Conservation (phyloP, 2,797 vertebrate genomes). For the Cuculus canorus region DNA sequence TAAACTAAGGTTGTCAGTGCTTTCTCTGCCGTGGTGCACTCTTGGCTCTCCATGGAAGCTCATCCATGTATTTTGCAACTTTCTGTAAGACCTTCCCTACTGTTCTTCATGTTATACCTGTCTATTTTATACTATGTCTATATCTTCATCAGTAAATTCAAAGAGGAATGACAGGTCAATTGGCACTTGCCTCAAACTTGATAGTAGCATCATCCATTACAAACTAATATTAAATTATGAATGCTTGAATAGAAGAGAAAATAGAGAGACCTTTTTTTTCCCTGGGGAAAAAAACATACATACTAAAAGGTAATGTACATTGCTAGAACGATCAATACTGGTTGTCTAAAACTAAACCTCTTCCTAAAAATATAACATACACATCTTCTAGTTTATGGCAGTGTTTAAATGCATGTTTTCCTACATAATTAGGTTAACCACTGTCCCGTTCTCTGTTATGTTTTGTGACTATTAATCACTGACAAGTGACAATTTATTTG, state of each 20-base stretch:
- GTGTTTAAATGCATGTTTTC: not conserved
- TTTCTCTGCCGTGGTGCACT: not conserved
- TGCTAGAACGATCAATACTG: not conserved
- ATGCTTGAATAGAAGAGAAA: not conserved
- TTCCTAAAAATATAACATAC: not conserved
- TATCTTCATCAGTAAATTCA: not conserved
- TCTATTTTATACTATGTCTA: not conserved
- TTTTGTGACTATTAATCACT: slow-evolving; percentile 27
- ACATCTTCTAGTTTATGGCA: not conserved
- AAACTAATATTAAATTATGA: not conserved
- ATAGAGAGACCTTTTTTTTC: not conserved
- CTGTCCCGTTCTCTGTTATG: not conserved
- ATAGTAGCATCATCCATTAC: not conserved
- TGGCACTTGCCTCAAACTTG: not conserved
- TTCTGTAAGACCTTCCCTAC: not conserved
- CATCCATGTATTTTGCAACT: not conserved
- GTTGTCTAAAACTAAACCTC: not conserved
- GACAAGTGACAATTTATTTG: not conserved
- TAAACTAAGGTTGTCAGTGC: not conserved
- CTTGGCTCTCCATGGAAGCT: not conserved
- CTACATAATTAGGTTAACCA: slow-evolving; percentile 20
- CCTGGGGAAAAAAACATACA: not conserved
- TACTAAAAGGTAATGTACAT: not conserved
- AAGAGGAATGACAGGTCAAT: slow-evolving; percentile 1
- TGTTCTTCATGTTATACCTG: not conserved